phyloP scores from a whole-genome alignment of 2,113 vertebrate species.

The Crocuta crocuta region DNA sequence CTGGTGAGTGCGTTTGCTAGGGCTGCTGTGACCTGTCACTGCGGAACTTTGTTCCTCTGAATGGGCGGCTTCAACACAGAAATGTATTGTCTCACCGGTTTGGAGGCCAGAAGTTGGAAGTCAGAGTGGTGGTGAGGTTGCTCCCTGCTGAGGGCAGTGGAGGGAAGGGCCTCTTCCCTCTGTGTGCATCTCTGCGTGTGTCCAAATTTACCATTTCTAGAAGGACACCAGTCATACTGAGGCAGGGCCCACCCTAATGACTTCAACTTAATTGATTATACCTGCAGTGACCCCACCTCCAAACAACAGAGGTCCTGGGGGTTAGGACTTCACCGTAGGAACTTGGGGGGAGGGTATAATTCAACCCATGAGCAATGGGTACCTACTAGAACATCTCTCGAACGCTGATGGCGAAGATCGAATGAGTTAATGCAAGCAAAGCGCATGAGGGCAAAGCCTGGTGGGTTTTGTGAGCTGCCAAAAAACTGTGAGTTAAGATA shows the following conservation, averaged over 20 bases:
- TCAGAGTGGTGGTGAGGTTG: neutral
- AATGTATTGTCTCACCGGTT: neutral
- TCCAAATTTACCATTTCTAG: neutral
- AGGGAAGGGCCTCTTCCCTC: neutral
- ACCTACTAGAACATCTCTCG: neutral
- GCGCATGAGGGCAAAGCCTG: neutral
- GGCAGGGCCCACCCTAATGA: neutral
- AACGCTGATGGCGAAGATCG: neutral
- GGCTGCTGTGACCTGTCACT: neutral
- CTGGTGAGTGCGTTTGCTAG: accelerated
- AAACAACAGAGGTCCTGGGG: neutral
- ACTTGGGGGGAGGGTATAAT: neutral
- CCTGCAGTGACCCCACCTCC: neutral
- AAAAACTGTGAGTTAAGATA: neutral
- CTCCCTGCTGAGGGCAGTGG: neutral
- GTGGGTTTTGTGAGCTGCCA: neutral
- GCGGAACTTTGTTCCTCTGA: neutral
- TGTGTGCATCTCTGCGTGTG: neutral
- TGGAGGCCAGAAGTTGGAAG: neutral
- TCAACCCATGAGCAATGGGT: neutral
- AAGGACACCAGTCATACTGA: neutral
- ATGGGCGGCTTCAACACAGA: neutral
- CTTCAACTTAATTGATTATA: neutral
- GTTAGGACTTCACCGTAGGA: neutral
- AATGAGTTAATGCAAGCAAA: neutral